These are phyloP conservation scores for Dinoponera quadriceps DNA, from an alignment of 1,140 invertebrate species.

Conservation along the genomic window DNA sequence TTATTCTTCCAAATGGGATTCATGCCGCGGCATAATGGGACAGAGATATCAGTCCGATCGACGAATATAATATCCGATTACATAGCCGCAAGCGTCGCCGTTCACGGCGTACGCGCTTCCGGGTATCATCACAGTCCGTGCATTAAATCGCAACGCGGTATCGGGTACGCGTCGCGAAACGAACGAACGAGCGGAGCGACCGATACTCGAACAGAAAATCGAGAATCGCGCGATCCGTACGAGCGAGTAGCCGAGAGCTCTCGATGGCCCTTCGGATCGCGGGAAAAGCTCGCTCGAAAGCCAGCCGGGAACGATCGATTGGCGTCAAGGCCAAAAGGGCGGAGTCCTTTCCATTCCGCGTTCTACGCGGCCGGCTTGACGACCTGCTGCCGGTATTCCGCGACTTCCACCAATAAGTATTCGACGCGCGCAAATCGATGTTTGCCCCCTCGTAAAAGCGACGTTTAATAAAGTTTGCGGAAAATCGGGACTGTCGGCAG, in stretches of 20 bases:
- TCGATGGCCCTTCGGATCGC: not conserved
- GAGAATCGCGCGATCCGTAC: constrained; percentile 16
- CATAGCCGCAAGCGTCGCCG: constrained; percentile 47
- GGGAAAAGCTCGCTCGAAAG: constrained; percentile 39
- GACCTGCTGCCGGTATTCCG: not conserved
- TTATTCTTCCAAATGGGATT: constrained; percentile 75
- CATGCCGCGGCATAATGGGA: constrained; percentile 73
- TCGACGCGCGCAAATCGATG: not conserved
- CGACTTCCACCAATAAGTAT: constrained; percentile 5
- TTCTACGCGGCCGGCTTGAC: not conserved
- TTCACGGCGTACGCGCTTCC: not conserved
- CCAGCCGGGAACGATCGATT: constrained; percentile 17
- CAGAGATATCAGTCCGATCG: constrained; percentile 74
- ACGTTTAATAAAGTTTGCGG: no score
- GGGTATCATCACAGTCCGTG: not conserved
- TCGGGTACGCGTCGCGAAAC: not conserved
- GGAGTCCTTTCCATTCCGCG: constrained; percentile 11
- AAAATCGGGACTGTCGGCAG: no score
- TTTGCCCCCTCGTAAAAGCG: not conserved
- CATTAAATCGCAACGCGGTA: constrained; percentile 28
- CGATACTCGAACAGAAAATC: constrained; percentile 44
- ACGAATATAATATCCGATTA: constrained; percentile 77
- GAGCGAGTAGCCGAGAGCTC: constrained; percentile 23
- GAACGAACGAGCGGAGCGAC: not conserved
- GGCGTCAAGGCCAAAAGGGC: constrained; percentile 5